Base-by-base conservation (phyloP, 2,113 vertebrate species). In the Prunella himalayana region DNA sequence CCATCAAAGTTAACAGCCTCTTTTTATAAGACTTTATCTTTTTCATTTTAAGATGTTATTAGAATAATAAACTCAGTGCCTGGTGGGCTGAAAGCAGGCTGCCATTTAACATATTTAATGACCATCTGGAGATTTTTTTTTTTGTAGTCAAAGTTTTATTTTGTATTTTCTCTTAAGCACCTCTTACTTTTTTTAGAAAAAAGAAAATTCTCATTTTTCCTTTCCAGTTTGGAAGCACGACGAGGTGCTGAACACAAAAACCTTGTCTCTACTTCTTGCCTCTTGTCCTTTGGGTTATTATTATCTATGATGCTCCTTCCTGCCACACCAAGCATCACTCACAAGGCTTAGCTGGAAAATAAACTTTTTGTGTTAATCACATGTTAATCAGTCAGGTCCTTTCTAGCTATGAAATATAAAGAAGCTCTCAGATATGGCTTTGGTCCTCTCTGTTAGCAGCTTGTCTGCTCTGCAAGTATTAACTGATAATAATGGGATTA, bases 11-110 rank as follows among this genome's bases (percentile, higher is more conserved):
- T 95, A 95, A 97, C 81, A 66, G 80, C 83, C 85, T 94, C 82
- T 90, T 89, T 95, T 95, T 95, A 90, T 78, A 91, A 94, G 92
- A 77, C 72, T 96, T 97, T 96, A 94, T 95, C 78, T 88, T 97
- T 96, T 96, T 96, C 85, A 96, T 95, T 96, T 94, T 87, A 94
- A 92, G 84, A 82, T 94, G 94, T 96, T 96, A 96, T 93, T 97
- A 92, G 87, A 96, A 93, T 93, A 94, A 94, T 93, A 97, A 97
- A 94, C 94, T 70, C 37, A 37, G 70, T 90, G 91, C 88, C 96
- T 96, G 73, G 84, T 92, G 88, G 86, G 94, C 78, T 92, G 82
- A 53, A 83, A 94, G 86, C 93, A 94, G 72, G 57, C 84, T 93
- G 81, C 84, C 47, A 92, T 95, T 95, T 94, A 95, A 76, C 88